Conservation (phyloP, 2,888 invertebrate genomes). For the Cerceris rybyensis region DNA sequence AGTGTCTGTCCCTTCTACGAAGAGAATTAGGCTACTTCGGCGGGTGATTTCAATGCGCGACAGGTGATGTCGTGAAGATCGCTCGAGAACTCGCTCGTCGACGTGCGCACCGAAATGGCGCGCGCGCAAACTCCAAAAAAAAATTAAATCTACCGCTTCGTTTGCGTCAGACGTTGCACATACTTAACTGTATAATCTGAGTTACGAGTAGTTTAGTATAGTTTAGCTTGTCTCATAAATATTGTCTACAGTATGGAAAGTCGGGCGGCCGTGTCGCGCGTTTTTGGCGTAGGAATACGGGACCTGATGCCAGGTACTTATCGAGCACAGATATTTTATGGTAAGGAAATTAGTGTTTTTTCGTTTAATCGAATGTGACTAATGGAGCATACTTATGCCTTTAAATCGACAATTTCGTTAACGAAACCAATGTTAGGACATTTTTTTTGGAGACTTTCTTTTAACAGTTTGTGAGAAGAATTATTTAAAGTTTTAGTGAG, state of each 20-base stretch:
- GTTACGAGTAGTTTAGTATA: slow-evolving; percentile 73
- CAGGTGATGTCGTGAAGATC: slow-evolving; percentile 8
- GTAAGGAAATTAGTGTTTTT: background rate
- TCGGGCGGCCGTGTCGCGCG: slow-evolving; percentile 79
- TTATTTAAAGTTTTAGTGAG: no score
- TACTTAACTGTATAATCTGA: slow-evolving; percentile 70
- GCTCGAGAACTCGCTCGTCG: slow-evolving; percentile 36
- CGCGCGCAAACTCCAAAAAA: slow-evolving; percentile 23
- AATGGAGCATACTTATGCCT: background rate
- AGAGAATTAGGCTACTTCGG: background rate
- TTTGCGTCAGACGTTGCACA: slow-evolving; percentile 67
- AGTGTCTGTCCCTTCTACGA: background rate
- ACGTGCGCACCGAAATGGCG: slow-evolving; percentile 9
- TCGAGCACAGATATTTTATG: slow-evolving; percentile 55
- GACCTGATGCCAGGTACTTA: slow-evolving; percentile 71
- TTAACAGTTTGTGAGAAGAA: no score
- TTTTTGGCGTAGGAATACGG: slow-evolving; percentile 79
- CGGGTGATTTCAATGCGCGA: background rate
- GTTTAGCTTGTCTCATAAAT: slow-evolving; percentile 80
- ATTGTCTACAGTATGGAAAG: slow-evolving; percentile 81
- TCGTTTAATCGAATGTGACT: background rate
- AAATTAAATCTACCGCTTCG: slow-evolving; percentile 62
- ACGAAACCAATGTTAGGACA: no score
- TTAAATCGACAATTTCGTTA: background rate
- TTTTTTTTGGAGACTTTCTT: no score